These are phyloP conservation scores for Heliothis peltigera DNA, from an alignment of 2,888 invertebrate species.

Conservation along the genomic window DNA sequence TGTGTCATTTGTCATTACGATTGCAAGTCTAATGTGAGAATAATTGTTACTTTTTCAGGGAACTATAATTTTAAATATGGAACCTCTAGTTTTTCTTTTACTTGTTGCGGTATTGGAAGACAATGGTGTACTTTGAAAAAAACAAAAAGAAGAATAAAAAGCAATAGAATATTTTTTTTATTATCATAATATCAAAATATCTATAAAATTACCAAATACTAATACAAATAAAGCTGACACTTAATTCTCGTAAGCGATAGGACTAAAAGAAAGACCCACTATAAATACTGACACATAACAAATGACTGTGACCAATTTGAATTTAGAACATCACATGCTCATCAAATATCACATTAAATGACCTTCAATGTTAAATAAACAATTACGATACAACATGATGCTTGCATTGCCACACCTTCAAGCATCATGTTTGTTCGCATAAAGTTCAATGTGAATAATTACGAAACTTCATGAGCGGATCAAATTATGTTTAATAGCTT, in stretches of 20 bases:
- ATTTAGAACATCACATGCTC: slow-evolving; percentile 7
- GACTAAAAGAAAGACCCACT: no score
- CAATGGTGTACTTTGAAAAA: no score
- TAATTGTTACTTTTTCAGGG: background rate
- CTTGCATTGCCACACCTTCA: slow-evolving; percentile 9
- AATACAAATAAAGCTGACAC: no score
- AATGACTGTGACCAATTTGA: slow-evolving; percentile 4
- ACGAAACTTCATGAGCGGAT: slow-evolving; percentile 24
- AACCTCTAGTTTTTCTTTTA: background rate
- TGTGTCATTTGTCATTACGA: slow-evolving; percentile 12
- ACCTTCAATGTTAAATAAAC: slow-evolving; percentile 24
- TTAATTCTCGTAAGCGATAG: no score
- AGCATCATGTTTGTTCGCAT: slow-evolving; percentile 11
- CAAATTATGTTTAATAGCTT: slow-evolving; percentile 6
- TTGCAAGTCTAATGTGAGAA: slow-evolving; percentile 20
- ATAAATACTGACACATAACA: slow-evolving; percentile 5
- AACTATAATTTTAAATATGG: background rate
- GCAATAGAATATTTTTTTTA: no score
- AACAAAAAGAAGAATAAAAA: no score
- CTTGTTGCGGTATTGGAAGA: background rate
- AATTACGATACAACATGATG: slow-evolving; percentile 22
- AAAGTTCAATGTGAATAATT: slow-evolving; percentile 46
- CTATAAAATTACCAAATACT: no score
- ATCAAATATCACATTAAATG: slow-evolving; percentile 31
- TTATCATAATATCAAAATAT: no score